Evolutionary conservation across 2,113 vertebrate genomes (phyloP).

Genomic region (Tor tambroides): DNA sequence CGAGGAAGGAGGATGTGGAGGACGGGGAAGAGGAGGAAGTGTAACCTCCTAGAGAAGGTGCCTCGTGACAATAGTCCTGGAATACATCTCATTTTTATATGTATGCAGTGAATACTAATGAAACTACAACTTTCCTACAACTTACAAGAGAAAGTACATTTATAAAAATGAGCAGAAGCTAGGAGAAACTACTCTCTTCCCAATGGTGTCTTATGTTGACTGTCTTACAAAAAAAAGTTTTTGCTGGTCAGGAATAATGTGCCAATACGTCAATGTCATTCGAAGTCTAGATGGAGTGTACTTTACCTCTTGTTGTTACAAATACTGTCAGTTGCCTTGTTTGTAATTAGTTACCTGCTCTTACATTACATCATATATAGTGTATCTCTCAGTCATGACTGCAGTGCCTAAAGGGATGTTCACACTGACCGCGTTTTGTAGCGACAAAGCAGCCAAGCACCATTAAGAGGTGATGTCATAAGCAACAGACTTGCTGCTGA

Average conservation of each 20-base stretch:
- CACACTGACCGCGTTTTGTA: too few species aligned
- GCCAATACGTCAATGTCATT: constrained; percentile 43
- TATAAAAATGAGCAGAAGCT: constrained; percentile 23
- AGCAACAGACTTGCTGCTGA: too few species aligned
- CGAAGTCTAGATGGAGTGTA: too few species aligned
- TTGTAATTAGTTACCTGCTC: too few species aligned
- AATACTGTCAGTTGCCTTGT: too few species aligned
- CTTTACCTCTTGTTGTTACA: too few species aligned
- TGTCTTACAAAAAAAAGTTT: constrained; percentile 44
- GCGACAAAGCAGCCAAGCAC: too few species aligned
- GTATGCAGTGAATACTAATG: constrained; percentile 48
- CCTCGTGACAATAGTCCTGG: constrained; percentile 51
- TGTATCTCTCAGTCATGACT: too few species aligned
- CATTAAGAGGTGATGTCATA: too few species aligned
- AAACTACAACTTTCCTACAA: constrained; percentile 45
- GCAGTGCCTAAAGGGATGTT: too few species aligned
- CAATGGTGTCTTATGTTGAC: constrained; percentile 28
- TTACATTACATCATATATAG: too few species aligned
- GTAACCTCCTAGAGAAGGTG: neutral
- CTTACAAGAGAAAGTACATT: constrained; percentile 24
- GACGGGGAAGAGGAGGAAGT: constrained; percentile 63
- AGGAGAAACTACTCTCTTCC: constrained; percentile 22
- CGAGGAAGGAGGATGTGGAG: constrained; percentile 66
- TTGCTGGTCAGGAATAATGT: constrained; percentile 61
- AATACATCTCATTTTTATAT: constrained; percentile 64